Evolutionary conservation across 2,888 invertebrate species (phyloP).

Genomic region (Esperia sulphurella): DNA sequence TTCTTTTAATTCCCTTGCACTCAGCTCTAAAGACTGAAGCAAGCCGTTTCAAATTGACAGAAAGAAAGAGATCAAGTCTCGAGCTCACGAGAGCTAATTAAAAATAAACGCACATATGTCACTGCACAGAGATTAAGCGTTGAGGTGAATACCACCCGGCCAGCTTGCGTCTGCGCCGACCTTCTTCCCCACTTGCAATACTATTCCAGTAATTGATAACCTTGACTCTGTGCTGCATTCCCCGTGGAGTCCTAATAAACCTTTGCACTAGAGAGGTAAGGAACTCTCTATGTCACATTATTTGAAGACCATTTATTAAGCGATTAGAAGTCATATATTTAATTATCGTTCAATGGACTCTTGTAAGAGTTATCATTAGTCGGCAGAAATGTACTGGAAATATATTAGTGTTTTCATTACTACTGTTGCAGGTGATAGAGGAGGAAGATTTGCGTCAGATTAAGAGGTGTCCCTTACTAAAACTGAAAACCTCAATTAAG

Average conservation of each 20-base stretch:
- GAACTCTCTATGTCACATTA: neutral
- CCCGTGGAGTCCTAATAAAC: too few relatives aligned
- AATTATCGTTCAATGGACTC: neutral
- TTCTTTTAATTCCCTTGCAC: too few relatives aligned
- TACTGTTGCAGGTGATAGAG: neutral
- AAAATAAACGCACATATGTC: constrained; percentile 22
- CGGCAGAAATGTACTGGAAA: neutral
- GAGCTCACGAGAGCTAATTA: constrained; percentile 13
- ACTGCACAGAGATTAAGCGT: constrained; percentile 12
- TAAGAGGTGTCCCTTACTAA: too few relatives aligned
- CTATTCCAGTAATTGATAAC: constrained; percentile 12
- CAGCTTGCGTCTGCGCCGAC: constrained; percentile 13
- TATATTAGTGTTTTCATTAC: neutral
- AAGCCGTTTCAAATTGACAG: neutral
- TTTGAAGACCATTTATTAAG: constrained; percentile 12
- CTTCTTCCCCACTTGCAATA: constrained; percentile 37
- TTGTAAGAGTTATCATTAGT: neutral
- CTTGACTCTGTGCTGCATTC: neutral
- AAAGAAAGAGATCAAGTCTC: constrained; percentile 8
- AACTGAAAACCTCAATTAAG: too few relatives aligned
- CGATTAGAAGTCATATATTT: constrained; percentile 25
- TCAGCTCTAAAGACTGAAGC: too few relatives aligned
- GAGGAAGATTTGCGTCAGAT: too few relatives aligned
- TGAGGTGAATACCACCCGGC: constrained; percentile 33
- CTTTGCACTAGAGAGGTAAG: neutral